Conservation (phyloP, 2,888 invertebrate species). For the Leptopterna dolabrata region DNA sequence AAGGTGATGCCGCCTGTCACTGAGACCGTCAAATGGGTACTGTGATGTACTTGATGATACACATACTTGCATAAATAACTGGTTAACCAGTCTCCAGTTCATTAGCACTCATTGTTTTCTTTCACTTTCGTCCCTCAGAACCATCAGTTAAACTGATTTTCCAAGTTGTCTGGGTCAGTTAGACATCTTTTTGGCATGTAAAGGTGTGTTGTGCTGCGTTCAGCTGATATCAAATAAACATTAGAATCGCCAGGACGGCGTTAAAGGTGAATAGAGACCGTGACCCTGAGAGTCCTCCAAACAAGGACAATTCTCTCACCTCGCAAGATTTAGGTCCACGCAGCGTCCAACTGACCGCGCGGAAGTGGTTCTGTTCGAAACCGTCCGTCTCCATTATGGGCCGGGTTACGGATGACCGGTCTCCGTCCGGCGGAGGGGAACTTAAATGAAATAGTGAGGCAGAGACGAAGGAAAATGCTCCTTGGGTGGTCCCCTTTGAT, state of each 20-base stretch:
- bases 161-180: too few relatives aligned
- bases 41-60: too few relatives aligned
- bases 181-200: too few relatives aligned
- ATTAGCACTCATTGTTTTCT: too few relatives aligned
- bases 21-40: too few relatives aligned
- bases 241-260: neutral
- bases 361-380: neutral
- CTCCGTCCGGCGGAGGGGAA: neutral
- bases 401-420: neutral
- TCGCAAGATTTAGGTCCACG: neutral
- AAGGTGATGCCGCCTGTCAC: too few relatives aligned
- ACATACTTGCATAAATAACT: too few relatives aligned
- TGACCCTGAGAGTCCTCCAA: neutral
- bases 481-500: conserved; percentile 4
- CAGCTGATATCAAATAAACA: too few relatives aligned
- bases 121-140: too few relatives aligned
- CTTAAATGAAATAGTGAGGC: conserved; percentile 9
- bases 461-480: neutral
- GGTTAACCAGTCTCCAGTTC: too few relatives aligned
- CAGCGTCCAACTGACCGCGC: neutral
- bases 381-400: conserved; percentile 19
- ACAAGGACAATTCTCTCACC: neutral
- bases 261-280: neutral
- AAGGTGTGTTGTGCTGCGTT: neutral
- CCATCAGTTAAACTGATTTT: too few relatives aligned